Conservation (phyloP, 2,113 vertebrate species). For the Anolis sagrei region DNA sequence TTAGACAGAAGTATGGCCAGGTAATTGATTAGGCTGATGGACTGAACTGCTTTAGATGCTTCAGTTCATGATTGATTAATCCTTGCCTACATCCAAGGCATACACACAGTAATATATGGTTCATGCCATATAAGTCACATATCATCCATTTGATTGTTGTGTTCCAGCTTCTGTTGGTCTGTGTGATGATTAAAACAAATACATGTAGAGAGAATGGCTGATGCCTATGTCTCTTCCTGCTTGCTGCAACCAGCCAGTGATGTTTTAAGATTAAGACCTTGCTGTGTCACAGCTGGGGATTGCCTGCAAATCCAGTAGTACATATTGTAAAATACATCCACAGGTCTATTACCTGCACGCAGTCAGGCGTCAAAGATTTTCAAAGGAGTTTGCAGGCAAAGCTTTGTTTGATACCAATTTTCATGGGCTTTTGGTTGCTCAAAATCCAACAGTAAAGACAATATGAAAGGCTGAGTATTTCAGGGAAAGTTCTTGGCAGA, state of each 20-base stretch:
- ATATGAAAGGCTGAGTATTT: background rate
- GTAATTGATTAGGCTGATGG: background rate
- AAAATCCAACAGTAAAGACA: background rate
- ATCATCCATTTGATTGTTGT: background rate
- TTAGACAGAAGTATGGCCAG: background rate
- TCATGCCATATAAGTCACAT: background rate
- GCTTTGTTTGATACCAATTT: background rate
- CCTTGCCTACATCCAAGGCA: background rate
- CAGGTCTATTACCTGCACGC: background rate
- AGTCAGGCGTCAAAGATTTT: background rate
- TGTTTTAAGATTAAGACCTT: background rate
- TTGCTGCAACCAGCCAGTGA: background rate
- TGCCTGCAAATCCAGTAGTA: background rate
- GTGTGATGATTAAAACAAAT: background rate
- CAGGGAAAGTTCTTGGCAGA: constrained; percentile 1
- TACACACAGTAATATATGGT: background rate
- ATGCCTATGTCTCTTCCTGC: background rate
- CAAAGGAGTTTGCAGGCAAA: background rate
- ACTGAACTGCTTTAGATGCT: background rate
- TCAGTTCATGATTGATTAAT: background rate
- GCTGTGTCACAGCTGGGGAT: background rate
- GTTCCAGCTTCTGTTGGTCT: background rate
- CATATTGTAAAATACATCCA: background rate
- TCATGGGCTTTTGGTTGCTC: background rate
- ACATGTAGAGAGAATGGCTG: background rate